phyloP scores from a whole-genome alignment of 2,113 vertebrate genomes.

The Andinoacara biseriatus region DNA sequence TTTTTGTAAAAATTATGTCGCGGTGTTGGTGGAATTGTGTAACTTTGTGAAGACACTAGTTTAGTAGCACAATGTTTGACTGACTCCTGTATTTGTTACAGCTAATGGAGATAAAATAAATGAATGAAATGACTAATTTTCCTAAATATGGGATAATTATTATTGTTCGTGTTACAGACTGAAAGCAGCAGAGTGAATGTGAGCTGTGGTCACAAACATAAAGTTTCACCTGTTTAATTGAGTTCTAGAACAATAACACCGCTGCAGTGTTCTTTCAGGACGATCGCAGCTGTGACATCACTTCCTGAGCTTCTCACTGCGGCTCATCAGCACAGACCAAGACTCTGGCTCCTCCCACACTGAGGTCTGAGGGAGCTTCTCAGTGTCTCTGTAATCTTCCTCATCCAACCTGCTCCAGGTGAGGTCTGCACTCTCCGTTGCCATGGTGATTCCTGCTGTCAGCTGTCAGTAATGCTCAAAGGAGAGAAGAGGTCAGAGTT shows the following conservation, averaged over 20 bases:
- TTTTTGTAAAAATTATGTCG: no score
- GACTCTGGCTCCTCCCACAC: neutral
- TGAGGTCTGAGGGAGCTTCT: no score
- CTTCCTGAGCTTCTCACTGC: rapidly evolving
- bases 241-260: no score
- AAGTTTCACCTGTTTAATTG: neutral
- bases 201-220: neutral
- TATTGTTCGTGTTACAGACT: neutral
- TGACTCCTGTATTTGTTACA: no score
- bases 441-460: neutral
- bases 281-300: neutral
- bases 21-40: no score
- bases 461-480: neutral
- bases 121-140: no score
- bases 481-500: neutral
- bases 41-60: no score
- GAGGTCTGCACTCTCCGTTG: neutral
- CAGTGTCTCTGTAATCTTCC: no score
- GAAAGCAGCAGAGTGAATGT: neutral
- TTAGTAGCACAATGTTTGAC: no score
- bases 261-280: neutral
- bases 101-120: no score
- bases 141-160: neutral
- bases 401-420: rapidly evolving
- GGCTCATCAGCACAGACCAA: neutral